Conservation (phyloP, 2,113 vertebrate species). For the Aegotheles bennettii region DNA sequence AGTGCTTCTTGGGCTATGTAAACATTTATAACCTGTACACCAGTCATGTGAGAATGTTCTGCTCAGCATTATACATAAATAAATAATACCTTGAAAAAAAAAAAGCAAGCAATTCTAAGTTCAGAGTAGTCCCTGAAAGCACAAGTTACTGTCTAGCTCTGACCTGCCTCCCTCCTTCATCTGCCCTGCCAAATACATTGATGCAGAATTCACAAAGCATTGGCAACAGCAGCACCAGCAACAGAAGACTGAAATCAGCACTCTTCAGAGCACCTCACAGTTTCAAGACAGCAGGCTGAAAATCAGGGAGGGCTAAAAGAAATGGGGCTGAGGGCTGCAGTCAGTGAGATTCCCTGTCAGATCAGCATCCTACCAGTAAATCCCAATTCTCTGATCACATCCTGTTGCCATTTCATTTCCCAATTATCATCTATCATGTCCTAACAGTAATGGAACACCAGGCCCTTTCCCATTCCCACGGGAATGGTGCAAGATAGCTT, state of each 20-base stretch:
- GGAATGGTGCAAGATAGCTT: neutral
- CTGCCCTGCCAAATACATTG: neutral
- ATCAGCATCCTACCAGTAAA: neutral
- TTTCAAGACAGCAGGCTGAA: neutral
- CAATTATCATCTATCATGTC: neutral
- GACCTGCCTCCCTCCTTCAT: neutral
- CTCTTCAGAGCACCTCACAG: neutral
- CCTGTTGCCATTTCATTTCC: neutral
- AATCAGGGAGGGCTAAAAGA: neutral
- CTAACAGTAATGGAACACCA: neutral
- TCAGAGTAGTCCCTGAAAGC: neutral
- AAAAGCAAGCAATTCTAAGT: neutral
- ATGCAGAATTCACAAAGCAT: neutral
- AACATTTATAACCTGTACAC: neutral
- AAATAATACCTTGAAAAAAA: neutral
- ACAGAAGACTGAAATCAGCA: neutral
- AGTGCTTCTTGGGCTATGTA: neutral
- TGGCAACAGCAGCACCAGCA: neutral
- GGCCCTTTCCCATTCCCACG: neutral
- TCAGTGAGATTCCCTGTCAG: neutral
- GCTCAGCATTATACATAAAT: neutral
- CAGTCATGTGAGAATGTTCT: neutral
- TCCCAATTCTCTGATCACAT: neutral
- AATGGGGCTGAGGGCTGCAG: neutral
- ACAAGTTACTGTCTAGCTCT: neutral